Evolutionary conservation across 64 coral and sea anemone species (phyloP), one percentile per base, ranked within the genome.

Genomic region (Trachythela sp.): DNA sequence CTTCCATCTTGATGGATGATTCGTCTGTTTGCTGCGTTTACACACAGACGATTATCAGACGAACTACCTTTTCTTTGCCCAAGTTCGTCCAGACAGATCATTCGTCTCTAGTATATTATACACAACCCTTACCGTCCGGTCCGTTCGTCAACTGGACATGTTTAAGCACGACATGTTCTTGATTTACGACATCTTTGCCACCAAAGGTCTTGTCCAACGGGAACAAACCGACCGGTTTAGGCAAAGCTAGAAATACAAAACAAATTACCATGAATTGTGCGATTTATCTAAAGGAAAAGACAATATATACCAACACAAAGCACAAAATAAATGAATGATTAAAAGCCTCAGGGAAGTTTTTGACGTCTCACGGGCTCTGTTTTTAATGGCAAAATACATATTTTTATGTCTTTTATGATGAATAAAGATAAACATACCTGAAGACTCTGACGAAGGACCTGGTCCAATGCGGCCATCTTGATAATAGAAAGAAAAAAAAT

Each of bases 401-500:
- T n/a, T n/a, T n/a, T n/a, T n/a, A n/a, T n/a, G n/a, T n/a, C n/a
- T n/a, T n/a, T n/a, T n/a, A n/a, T n/a, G n/a, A n/a, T n/a, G n/a
- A n/a, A n/a, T n/a, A n/a, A n/a, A n/a, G 42, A 11, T 11, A 6
- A 45, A 45, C 42, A 45, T 54, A 97, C 95, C 95, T 88, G 94
- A 93, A 40, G 94, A 86, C 45, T 97, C 92, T 27, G 93, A 94
- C 22, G 95, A 97, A 13, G 95, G 95, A 17, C 95, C 95, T 0
- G 95, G 95, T 35, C 95, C 95, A 30, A 92, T 97, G 29, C 86
- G 91, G 29, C 95, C 95, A 90, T 97, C 95, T 97, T 43, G 70
- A 60, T 14, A 24, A 54, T 41, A 49, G 9, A 84, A 88, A 88
- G 8, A 56, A 87, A 87, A 14, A n/a, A n/a, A n/a, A n/a, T n/a